phyloP scores from a whole-genome alignment of 30 jellyfish, hydroid and myxozoan species.

The Aurelia aurita region DNA sequence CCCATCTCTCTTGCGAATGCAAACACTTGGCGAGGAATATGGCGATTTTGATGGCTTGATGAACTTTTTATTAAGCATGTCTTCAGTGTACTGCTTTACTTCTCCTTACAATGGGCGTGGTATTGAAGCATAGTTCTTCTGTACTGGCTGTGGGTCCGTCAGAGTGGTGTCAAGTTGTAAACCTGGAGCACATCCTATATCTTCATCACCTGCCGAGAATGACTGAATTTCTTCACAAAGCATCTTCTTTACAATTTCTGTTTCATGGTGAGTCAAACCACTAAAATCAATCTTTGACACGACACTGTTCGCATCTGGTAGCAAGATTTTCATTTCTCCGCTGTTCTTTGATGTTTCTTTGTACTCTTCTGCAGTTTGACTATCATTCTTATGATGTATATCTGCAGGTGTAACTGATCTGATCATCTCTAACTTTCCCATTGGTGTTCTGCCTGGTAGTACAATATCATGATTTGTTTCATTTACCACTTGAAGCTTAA shows the following conservation, averaged over 20 bases:
- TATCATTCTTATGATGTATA: constrained; percentile 6
- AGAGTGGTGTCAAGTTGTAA: constrained; percentile 23
- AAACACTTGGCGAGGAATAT: constrained; percentile 18
- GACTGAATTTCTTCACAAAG: constrained; percentile 17
- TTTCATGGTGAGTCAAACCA: background rate
- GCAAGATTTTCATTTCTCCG: constrained; percentile 1
- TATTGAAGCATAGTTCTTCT: constrained; percentile 8
- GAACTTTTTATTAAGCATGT: constrained; percentile 13
- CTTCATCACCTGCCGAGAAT: constrained; percentile 24
- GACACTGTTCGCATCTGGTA: background rate
- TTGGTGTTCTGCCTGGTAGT: constrained; percentile 55
- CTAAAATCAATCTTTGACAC: constrained; percentile 5
- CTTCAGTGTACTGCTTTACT: constrained; percentile 27
- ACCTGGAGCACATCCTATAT: constrained; percentile 28
- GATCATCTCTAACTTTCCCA: constrained; percentile 40
- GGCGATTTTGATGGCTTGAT: constrained; percentile 18
- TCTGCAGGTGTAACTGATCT: constrained; percentile 63
- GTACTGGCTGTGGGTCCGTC: constrained; percentile 10
- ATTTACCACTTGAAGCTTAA: constrained; percentile 54
- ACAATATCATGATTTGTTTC: constrained; percentile 33
- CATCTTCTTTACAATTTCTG: background rate
- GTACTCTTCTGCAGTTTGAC: constrained; percentile 9
- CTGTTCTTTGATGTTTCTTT: constrained; percentile 32
- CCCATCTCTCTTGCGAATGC: no score
- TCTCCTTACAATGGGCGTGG: constrained; percentile 36